Conservation (phyloP, 2,113 vertebrate genomes). For the Clarias gariepinus region DNA sequence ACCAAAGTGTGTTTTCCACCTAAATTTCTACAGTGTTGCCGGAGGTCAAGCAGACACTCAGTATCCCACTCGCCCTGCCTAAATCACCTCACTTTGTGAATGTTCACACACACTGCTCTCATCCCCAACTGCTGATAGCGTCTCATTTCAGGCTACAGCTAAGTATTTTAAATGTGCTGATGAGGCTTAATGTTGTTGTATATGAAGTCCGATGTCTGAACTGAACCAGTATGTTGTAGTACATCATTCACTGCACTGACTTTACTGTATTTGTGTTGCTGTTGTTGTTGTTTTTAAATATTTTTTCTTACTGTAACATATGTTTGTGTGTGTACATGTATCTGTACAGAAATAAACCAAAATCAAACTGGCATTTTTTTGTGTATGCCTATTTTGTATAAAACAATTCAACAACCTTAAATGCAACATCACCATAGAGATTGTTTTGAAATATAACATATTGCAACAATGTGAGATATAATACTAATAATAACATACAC, state of each 20-base stretch:
- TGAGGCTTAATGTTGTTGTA: slow-evolving; percentile 13
- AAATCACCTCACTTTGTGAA: slow-evolving; percentile 29
- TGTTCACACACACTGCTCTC: slow-evolving; percentile 28
- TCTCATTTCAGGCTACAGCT: slow-evolving; percentile 1
- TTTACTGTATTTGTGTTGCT: slow-evolving; percentile 18
- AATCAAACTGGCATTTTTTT: slow-evolving; percentile 21
- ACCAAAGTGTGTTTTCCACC: slow-evolving; percentile 21
- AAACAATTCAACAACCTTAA: neutral
- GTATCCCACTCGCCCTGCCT: neutral
- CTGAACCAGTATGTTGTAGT: slow-evolving; percentile 18
- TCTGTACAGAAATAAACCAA: slow-evolving; percentile 36
- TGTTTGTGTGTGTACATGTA: slow-evolving; percentile 19
- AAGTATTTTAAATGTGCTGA: neutral
- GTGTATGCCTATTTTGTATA: slow-evolving; percentile 10
- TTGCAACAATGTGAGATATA: neutral
- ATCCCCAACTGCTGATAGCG: slow-evolving; percentile 12
- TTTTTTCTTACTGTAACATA: slow-evolving; percentile 41
- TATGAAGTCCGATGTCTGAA: slow-evolving; percentile 15
- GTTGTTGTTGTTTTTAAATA: slow-evolving; percentile 16
- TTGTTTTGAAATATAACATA: neutral
- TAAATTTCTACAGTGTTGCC: slow-evolving; percentile 26
- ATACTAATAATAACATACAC: neutral
- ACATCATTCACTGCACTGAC: slow-evolving; percentile 31
- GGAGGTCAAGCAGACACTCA: slow-evolving; percentile 27
- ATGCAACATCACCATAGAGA: neutral